Base-by-base conservation (phyloP, 2,888 invertebrate species). In the Tetheella fluctuosa region DNA sequence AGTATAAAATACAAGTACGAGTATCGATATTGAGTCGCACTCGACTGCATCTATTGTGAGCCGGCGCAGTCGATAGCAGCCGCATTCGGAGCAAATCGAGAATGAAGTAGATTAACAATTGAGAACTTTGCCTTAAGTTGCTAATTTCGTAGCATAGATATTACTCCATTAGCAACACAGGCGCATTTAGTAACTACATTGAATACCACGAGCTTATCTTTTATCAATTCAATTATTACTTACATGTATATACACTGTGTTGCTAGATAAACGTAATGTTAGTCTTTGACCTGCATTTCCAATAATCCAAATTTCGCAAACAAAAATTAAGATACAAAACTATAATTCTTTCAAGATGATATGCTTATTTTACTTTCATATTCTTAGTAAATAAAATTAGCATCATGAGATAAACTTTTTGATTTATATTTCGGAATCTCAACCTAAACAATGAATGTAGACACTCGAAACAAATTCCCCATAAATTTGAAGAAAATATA, bases 101-200 rank as follows among this genome's bases (percentile, higher is more conserved):
- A 91, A 89, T 91, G 88, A 89, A 90, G 77, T 70, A 86, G 91
- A 91, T 91, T 89, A 90, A 87, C 88, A 84, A 81, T 86, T 81
- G 77, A 76, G 77, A 88, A 89, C 84, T 88, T 84, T 68, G 75
- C 71, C 79, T 77, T 74, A 80, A 84, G 80, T 84, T 79, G 79
- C 76, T 84, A 82, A 84, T 85, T 83, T 81, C 73, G 69, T 71
- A 77, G 70, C 68, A 68, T 55, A 59, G 52, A 54, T 28, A 15
- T 52, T 48, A n/a, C n/a, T n/a, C n/a, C n/a, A n/a, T n/a, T n/a
- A n/a, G n/a, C n/a, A n/a, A n/a, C 39, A 48, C 10, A 17, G 20
- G n/a, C 20, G 17, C 8, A 17, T 48, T 48, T 6, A 42, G 42
- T 15, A 3, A 39, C 2, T 39, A n/a, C 15, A 15, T 6, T 15